Evolutionary conservation across 2,888 invertebrate species (phyloP), one percentile per base, ranked within the genome.

Genomic region (Tenthredo distinguenda): DNA sequence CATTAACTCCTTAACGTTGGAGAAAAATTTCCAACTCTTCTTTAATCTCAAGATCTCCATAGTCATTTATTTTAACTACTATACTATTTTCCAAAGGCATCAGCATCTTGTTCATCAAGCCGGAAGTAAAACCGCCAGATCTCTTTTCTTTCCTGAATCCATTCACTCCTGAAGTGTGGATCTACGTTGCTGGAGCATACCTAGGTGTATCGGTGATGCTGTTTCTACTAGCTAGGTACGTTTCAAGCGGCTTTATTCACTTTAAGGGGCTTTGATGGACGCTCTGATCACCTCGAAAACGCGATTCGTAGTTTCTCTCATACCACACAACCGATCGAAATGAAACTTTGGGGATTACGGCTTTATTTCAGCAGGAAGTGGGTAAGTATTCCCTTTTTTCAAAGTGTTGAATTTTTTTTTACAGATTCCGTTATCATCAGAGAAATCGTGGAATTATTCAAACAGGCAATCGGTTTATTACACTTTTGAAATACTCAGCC

Each of bases 131-230:
- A 91, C 97, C 98, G 15, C 99, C 99, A 12, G 98, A 98, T 94
- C 95, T 99, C 68, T 99, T 99, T 94, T 99, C 99, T 0, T 99
- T 99, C 93, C 95, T 99, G 87, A 98, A 98, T 58, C 99, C 99
- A 0, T 95, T 99, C 21, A 98, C 98, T 0, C 94, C 97, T 88
- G 98, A 98, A 91, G 99, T 99, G 58, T 99, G 99, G 99, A 97
- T 99, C 90, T 99, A 99, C 93, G 98, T 99, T 97, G 97, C 98
- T 12, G 98, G 98, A 0, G 99, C 99, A 15, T 99, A 99, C 93
- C 95, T 99, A 87, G 97, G 98, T 6, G 99, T 99, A 21, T 99
- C 99, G 0, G 96, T 99, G 43, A 95, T 98, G 84, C 96, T 99
- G 15, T 99, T 98, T 93, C 96, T 99, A 87, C 95, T 99, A 81